Evolutionary conservation across 1,140 invertebrate genomes (phyloP), one percentile per base, ranked within the genome.

Genomic region (Hydropsyche tenuis): DNA sequence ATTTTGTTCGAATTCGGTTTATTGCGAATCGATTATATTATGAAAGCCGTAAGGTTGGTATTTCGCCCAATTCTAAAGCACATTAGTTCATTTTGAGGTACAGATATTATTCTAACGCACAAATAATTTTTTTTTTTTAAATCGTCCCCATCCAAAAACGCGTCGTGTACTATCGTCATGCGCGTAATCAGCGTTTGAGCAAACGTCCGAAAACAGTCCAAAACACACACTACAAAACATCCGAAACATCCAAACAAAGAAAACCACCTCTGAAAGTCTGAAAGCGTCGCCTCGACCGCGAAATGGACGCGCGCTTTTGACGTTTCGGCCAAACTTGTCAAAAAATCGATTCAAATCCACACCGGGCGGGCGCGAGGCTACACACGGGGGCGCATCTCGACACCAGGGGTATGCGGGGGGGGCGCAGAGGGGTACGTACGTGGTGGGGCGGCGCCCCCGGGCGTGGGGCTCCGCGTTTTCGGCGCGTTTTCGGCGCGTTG

Each of bases 311-410:
- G 48, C 14, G 16, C 16, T 18, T 53, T 16, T 53, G 48, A 53
- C 48, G 48, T 53, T 53, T 53, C 14, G 48, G 48, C 48, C 48
- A 53, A 16, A 53, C 48, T 53, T 53, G 48, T 53, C 48, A 53
- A 53, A 53, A 53, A 53, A 53, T 53, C 48, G 48, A 53, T 53
- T 18, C n/a, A 18, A 18, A 53, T 53, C 20, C 20, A 16, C 20
- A 20, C 7, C 48, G 48, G 16, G 48, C n/a, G 5, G 0, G 30
- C 30, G 30, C 3, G 30, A 37, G 30, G 30, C 9, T 3, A 9
- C 9, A n/a, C n/a, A n/a, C n/a, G 30, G 3, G 30, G 3, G 30
- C 30, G 30, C 9, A 37, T 9, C 3, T 37, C 30, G 30, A 9
- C 9, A 37, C 30, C 48, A 16, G 16, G n/a, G n/a, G 5, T 1